Evolutionary conservation across 2,888 invertebrate genomes (phyloP), one percentile per base, ranked within the genome.

Genomic region (Thymelicus sylvestris): DNA sequence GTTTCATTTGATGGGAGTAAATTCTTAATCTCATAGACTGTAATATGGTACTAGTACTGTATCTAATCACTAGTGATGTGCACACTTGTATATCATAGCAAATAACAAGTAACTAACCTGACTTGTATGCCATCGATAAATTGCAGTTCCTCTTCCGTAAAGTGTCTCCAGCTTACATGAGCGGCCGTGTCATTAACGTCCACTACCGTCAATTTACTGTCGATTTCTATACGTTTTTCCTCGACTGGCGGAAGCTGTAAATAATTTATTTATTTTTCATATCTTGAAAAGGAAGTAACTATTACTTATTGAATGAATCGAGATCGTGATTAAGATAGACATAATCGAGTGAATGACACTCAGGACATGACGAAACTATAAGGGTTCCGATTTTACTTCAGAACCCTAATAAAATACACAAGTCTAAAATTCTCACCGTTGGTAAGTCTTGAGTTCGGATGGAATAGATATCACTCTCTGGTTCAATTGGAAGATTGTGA

Each of bases 81-180:
- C 3, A 41, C 7, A 41, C 41, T 8, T 8, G 8, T 41, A 41
- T 41, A 41, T 7, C 10, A 44, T 13, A 41, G 24, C 19, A 41
- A 19, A 60, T 63, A 64, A 48, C 19, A 68, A 63, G 57, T 52
- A 12, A 38, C 76, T 74, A 73, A 94, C 94, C 94, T 88, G 77
- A 98, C 91, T 89, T 98, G 98, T 59, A 98, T 96, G 0, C 98
- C 98, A 81, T 98, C 98, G 70, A 98, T 97, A 80, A 96, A 97
- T 79, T 96, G 96, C 75, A 97, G 86, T 83, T 98, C 98, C 59
- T 96, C 95, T 72, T 97, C 96, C 0, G 95, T 95, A 80, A 98
- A 96, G 80, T 96, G 97, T 78, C 97, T 95, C 98, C 98, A 98
- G 63, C 94, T 95, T 1, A 98, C 94, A 66, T 95, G 96, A 0